These are phyloP conservation scores for Pachyramphus minor DNA, from an alignment of 2,113 vertebrate species.

Conservation along the genomic window DNA sequence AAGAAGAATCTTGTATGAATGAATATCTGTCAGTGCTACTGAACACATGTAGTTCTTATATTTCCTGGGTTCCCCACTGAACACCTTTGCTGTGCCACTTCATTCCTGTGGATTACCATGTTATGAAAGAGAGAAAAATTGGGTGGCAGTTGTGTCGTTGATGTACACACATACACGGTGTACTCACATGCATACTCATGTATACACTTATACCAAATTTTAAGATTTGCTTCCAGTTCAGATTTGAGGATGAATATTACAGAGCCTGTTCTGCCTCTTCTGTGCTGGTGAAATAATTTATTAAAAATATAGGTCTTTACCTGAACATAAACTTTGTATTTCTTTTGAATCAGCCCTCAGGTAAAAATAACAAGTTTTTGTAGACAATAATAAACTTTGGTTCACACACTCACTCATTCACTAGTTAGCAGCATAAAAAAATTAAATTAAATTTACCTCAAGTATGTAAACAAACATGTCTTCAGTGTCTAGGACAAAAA, in stretches of 20 bases:
- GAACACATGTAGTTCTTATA: background rate
- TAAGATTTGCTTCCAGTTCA: background rate
- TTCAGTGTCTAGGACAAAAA: background rate
- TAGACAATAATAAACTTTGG: background rate
- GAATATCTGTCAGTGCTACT: background rate
- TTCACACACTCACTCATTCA: background rate
- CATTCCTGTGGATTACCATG: background rate
- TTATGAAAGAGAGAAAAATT: background rate
- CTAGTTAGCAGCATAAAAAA: background rate
- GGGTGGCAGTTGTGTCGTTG: background rate
- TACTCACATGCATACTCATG: fast-evolving
- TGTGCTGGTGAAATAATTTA: background rate
- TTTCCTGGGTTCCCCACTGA: background rate
- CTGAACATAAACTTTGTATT: background rate
- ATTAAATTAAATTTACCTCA: background rate
- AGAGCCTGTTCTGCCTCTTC: background rate
- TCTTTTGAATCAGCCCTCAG: background rate
- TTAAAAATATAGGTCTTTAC: background rate
- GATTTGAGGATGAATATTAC: background rate
- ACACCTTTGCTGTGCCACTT: background rate
- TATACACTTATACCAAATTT: background rate
- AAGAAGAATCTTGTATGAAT: background rate
- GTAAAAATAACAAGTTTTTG: background rate
- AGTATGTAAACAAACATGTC: background rate
- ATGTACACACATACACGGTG: fast-evolving